Evolutionary conservation across 2,113 vertebrate species (phyloP).

Genomic region (Pleuronectes platessa): DNA sequence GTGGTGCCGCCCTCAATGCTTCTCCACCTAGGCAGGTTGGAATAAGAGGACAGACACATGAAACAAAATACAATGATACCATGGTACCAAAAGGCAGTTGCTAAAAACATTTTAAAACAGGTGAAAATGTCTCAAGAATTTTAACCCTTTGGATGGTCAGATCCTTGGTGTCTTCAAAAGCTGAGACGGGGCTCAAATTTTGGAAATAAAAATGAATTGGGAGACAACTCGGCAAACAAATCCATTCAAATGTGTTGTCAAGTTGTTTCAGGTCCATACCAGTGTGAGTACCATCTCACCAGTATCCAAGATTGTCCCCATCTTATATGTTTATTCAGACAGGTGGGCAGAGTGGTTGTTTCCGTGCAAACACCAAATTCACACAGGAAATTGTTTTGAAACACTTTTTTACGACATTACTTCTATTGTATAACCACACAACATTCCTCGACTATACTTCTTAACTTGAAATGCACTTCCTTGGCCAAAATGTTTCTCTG

Average conservation of each 20-base stretch:
- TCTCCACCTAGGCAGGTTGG: constrained; percentile 85
- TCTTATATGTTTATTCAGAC: constrained; percentile 17
- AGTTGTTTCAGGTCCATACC: constrained; percentile 7
- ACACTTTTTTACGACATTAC: not conserved
- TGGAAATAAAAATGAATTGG: constrained; percentile 13
- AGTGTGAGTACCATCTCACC: constrained; percentile 23
- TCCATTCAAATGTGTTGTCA: constrained; percentile 36
- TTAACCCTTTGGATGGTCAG: constrained; percentile 68
- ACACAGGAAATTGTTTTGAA: not conserved
- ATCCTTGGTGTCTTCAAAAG: constrained; percentile 61
- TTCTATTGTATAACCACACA: no score
- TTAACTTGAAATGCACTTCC: not conserved
- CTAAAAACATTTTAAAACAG: constrained; percentile 42
- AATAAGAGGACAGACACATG: constrained; percentile 85
- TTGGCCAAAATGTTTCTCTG: not conserved
- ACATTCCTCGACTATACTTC: not conserved
- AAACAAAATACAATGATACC: constrained; percentile 77
- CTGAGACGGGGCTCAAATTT: constrained; percentile 37
- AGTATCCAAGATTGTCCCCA: constrained; percentile 45
- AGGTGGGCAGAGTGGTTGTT: constrained; percentile 22
- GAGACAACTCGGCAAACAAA: constrained; percentile 34
- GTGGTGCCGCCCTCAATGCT: constrained; percentile 77
- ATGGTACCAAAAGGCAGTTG: constrained; percentile 63
- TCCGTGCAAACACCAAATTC: not conserved
- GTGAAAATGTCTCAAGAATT: constrained; percentile 51